Percentiles rank a stretch among this genome's conserved stretches.
Evolutionary conservation across 1,140 invertebrate species (phyloP).

Genomic region (Pantala flavescens): DNA sequence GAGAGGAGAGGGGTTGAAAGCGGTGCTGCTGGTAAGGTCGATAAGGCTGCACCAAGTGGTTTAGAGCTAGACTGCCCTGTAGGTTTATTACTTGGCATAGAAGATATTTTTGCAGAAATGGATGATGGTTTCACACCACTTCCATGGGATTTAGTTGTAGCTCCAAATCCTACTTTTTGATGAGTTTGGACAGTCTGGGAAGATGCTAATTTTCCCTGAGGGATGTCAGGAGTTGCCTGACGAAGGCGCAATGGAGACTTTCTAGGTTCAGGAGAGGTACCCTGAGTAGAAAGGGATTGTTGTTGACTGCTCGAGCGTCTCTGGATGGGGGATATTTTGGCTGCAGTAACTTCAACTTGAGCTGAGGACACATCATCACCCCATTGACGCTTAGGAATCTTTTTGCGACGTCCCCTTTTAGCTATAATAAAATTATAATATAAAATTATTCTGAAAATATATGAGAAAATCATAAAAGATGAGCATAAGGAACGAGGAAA

Average conservation of each 20-base stretch:
- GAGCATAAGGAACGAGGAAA: too few species aligned
- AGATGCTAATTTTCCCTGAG: background rate
- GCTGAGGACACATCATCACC: background rate
- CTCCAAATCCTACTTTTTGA: background rate
- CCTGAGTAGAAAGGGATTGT: background rate
- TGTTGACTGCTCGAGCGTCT: conserved; percentile 7
- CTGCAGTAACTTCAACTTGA: background rate
- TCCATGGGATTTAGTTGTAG: background rate
- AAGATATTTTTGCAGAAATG: background rate
- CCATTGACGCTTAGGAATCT: conserved; percentile 1
- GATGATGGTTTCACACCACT: background rate
- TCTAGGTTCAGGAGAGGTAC: background rate
- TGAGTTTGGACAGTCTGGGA: background rate
- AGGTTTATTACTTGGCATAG: background rate
- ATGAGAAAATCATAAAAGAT: background rate
- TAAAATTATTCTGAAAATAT: background rate
- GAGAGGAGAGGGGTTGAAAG: background rate
- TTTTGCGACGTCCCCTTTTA: conserved; percentile 13
- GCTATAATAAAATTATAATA: background rate
- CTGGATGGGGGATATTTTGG: background rate
- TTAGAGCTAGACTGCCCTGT: background rate
- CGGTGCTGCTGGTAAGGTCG: background rate
- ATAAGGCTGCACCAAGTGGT: background rate
- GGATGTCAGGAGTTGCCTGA: background rate
- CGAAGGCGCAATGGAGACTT: background rate